Base-by-base conservation (phyloP, 1,140 invertebrate genomes). In the Pectinophora gossypiella region DNA sequence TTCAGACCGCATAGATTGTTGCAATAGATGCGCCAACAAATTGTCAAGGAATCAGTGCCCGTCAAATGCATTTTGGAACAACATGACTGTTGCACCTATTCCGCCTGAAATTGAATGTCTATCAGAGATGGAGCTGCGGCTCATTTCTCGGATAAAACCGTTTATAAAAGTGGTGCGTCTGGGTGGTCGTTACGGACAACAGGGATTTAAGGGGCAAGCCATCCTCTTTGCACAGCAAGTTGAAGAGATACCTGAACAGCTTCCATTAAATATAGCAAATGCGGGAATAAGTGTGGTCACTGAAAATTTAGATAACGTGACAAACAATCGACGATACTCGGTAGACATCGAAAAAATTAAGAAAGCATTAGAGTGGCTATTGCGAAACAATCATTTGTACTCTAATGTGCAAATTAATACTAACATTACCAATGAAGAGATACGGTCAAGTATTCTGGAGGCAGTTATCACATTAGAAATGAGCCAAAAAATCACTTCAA, bases 381-480 rank as follows among this genome's bases (percentile, higher is more conserved):
- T 51, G 35, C 15, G 3, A 22, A n/a, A 40, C 13, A 51, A 42
- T 13, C 48, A 43, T 43, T 19, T 43, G 21, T 51, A 40, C 10
- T 51, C 19, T 6, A 51, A 42, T 42, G 48, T 51, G 18, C 48
- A 22, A 22, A 42, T 51, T 21, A 51, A 42, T 51, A 10, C 36
- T 18, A 42, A 42, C n/a, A 51, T 42, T 21, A 42, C 35, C 6
- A 49, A 38, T 49, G 48, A 49, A 49, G 48, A 49, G 19, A 5
- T 49, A n/a, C 48, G 48, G 16, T 49, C 48, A 49, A 35, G 48
- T 49, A 49, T 49, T 18, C 4, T 49, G 48, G 32, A 49, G 23
- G n/a, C n/a, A n/a, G n/a, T n/a, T 4, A 49, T 36, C 23, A 49
- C 15, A 20, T 49, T 48, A 48, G 20, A 48, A 15, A n/a, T 23